Percentiles rank a stretch among this genome's conserved stretches.
These are phyloP conservation scores for Tanytarsus gracilentus DNA, from an alignment of 2,888 invertebrate species.

Conservation along the genomic window DNA sequence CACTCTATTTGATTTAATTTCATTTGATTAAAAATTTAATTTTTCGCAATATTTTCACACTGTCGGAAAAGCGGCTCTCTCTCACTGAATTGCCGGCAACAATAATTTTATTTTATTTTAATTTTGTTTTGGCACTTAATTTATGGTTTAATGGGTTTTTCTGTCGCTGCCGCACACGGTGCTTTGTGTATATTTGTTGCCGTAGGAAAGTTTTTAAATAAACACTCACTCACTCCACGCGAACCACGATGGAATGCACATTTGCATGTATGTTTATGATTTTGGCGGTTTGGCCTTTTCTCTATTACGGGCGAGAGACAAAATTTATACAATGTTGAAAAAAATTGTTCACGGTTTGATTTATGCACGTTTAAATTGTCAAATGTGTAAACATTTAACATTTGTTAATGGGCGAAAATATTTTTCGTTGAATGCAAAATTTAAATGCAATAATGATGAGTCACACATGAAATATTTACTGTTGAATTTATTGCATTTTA, in stretches of 20 bases:
- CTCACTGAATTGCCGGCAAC: background rate
- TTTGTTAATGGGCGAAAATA: background rate
- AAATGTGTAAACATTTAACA: conserved; percentile 1
- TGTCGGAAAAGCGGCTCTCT: background rate
- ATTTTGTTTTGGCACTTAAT: conserved; percentile 28
- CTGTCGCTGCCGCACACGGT: background rate
- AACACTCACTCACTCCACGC: conserved; percentile 3
- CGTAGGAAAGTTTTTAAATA: background rate
- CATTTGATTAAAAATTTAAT: conserved; percentile 23
- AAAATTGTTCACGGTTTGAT: conserved; percentile 23
- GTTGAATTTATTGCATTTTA: too few relatives aligned
- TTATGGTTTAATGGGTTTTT: conserved; percentile 22
- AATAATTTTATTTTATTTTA: conserved; percentile 20
- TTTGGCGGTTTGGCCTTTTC: conserved; percentile 21
- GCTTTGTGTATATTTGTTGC: background rate
- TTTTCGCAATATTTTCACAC: conserved; percentile 1
- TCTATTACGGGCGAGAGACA: conserved; percentile 13
- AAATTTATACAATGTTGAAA: conserved; percentile 21
- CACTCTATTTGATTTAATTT: conserved; percentile 24
- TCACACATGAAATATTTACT: too few relatives aligned
- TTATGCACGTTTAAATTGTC: conserved; percentile 26
- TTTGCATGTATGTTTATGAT: conserved; percentile 24
- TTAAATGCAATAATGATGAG: too few relatives aligned
- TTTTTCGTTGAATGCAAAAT: too few relatives aligned
- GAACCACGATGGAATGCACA: background rate